Base-by-base conservation (phyloP, 2,888 invertebrate genomes). In the Drosophila infuscata region DNA sequence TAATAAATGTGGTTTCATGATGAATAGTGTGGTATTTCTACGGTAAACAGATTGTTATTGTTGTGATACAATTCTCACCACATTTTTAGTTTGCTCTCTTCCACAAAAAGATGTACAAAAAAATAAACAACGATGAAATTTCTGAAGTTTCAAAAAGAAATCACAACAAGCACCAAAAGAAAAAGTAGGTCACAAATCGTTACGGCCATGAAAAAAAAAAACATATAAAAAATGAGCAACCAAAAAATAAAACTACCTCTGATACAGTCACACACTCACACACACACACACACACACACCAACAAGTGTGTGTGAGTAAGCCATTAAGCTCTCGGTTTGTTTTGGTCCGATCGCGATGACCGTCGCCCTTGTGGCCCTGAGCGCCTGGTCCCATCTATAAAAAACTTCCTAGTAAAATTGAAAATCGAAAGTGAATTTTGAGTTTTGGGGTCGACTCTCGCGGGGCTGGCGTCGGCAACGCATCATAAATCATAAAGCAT, bases 321-420 rank as follows among this genome's bases (percentile, higher is more conserved):
- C 88, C 59, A 25, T 62, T 60, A 54, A 53, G 58, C n/a, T 36
- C 59, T 4, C n/a, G 35, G 48, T 57, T 36, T 36, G 33, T 61
- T 35, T 54, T 53, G 70, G 56, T 57, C 60, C 70, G 72, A 38
- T 68, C 58, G 59, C 25, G 51, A 36, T 12, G 41, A n/a, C 54
- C 53, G 43, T 20, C 52, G 79, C 77, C 79, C 78, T 76, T 54
- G 25, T 17, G 59, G 65, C 78, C 75, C 82, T 88, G 88, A 6
- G 73, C 88, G 76, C 88, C 88, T 90, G 83, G 70, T 82, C 67
- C n/a, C 54, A 82, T 74, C 78, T 91, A 89, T 91, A 83, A 91
- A 80, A 85, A 86, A 73, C 87, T 88, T 91, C 90, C 88, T 88
- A 88, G 81, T 77, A 89, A 82, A 79, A 72, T 74, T 78, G 15